These are phyloP conservation scores for Osedax frankpressi DNA, from an alignment of 2,888 invertebrate species.

Conservation along the genomic window DNA sequence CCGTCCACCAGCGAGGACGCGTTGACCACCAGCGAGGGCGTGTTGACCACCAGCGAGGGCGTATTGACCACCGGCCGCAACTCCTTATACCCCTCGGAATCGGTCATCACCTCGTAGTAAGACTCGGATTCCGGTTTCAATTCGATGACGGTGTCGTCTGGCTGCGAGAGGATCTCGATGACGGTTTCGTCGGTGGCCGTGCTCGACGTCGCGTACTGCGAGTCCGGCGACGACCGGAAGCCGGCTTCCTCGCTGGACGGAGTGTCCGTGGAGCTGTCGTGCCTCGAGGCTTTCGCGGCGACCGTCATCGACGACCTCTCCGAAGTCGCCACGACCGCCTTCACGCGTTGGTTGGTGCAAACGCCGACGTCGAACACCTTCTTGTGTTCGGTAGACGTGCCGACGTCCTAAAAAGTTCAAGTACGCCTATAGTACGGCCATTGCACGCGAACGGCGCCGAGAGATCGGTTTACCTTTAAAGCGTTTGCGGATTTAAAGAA, in stretches of 20 bases:
- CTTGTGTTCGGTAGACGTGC: constrained; percentile 28
- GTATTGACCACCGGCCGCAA: constrained; percentile 15
- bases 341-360: no score
- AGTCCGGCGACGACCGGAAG: neutral
- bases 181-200: neutral
- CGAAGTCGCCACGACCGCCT: no score
- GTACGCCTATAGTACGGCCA: no score
- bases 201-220: neutral
- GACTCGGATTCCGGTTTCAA: neutral
- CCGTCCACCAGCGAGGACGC: constrained; percentile 24
- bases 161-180: neutral
- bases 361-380: no score
- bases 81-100: no score
- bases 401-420: no score
- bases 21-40: constrained; percentile 25
- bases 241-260: constrained; percentile 23
- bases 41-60: constrained; percentile 21
- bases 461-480: no score
- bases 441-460: no score
- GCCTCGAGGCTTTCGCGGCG: no score
- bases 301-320: no score
- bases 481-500: neutral
- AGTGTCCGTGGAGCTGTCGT: constrained; percentile 35
- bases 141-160: neutral
- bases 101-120: neutral